Evolutionary conservation across 2,113 vertebrate species (phyloP), one percentile per base, ranked within the genome.

Genomic region (Vireo altiloquus): DNA sequence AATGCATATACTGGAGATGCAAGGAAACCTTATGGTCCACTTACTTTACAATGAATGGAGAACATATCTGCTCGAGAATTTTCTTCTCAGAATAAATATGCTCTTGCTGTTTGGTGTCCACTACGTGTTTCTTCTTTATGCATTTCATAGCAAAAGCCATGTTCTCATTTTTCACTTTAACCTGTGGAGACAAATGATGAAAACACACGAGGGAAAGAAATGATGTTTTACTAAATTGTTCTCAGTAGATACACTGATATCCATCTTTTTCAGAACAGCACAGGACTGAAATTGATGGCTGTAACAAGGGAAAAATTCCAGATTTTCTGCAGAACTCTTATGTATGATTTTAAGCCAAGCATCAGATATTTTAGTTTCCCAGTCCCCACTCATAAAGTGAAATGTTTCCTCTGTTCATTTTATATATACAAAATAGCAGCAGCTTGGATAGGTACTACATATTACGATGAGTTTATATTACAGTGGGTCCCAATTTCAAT

Each of bases 1-100:
- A n/a, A n/a, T n/a, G n/a, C n/a, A n/a, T n/a, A n/a, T n/a, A n/a
- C n/a, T n/a, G n/a, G n/a, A 13, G 14, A 23, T 47, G 14, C 56
- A 76, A 65, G 19, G 61, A 14, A 74, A 37, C 3, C 13, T 15
- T 22, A 8, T 1, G 3, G 24, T 21, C 49, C 39, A 75, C 98
- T 98, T 89, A 99, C 99, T 98, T 98, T 54, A 99, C 98, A 83
- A 99, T 97, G 69, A 99, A 99, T 0, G 97, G 98, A 17, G 98
- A 99, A 69, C 98, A 98, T 31, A 97, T 97, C 89, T 99, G 98
- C 92, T 98, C 98, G 0, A 99, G 98, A 82, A 99, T 99, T 92
- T 98, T 98, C 97, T 99, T 99, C 89, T 99, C 99, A 2, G 99
- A 99, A 96, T 99, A 99, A 82, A 99, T 97, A 24, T 99, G 99